phyloP scores from a whole-genome alignment of 2,888 invertebrate species.

The Tineola bisselliella region DNA sequence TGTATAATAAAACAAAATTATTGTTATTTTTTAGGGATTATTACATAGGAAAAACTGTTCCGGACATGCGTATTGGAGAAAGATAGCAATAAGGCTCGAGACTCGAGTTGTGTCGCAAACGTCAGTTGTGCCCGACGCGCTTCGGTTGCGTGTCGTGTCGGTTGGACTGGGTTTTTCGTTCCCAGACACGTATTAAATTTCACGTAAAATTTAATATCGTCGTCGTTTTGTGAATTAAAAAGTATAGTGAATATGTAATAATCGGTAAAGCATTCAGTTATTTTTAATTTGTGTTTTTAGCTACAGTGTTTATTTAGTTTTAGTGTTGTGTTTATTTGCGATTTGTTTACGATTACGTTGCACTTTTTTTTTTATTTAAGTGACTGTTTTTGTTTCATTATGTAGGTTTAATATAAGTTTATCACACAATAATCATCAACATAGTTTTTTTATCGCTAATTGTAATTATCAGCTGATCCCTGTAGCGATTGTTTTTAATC shows the following conservation, averaged over 20 bases:
- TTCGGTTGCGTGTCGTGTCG: slow-evolving; percentile 37
- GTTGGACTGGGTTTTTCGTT: slow-evolving; percentile 20
- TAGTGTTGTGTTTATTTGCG: slow-evolving; percentile 19
- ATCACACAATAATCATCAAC: slow-evolving; percentile 44
- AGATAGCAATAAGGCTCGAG: slow-evolving; percentile 45
- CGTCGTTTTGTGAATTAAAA: slow-evolving; percentile 53
- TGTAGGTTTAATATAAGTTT: slow-evolving; percentile 21
- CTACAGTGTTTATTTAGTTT: slow-evolving; percentile 39
- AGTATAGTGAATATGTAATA: slow-evolving; percentile 28
- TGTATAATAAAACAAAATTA: neutral
- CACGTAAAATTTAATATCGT: slow-evolving; percentile 64
- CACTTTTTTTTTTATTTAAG: slow-evolving; percentile 20
- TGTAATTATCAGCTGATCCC: neutral
- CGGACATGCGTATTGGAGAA: slow-evolving; percentile 62
- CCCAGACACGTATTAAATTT: slow-evolving; percentile 63
- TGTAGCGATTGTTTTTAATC: neutral
- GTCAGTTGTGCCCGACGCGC: slow-evolving; percentile 54
- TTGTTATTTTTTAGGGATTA: slow-evolving; percentile 19
- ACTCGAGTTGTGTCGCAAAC: slow-evolving; percentile 20
- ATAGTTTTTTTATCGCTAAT: slow-evolving; percentile 51
- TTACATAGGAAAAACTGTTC: slow-evolving; percentile 42
- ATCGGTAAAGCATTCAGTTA: slow-evolving; percentile 38
- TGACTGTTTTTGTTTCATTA: slow-evolving; percentile 20
- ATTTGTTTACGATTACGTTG: slow-evolving; percentile 24
- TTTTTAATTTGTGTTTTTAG: slow-evolving; percentile 22